Conservation (phyloP, 2,888 invertebrate species). For the Hanleya hanleyi region DNA sequence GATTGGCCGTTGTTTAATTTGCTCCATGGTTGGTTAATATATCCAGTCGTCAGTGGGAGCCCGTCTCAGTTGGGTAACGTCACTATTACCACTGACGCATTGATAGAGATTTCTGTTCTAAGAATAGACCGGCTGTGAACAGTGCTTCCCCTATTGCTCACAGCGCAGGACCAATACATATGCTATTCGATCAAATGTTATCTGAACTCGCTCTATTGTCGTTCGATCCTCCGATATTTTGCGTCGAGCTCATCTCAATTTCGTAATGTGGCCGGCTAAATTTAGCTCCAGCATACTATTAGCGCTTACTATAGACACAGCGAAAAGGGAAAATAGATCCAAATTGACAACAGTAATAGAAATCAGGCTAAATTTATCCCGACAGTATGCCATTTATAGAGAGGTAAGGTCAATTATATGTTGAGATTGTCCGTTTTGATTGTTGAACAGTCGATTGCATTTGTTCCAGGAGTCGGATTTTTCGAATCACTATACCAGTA, state of each 20-base stretch:
- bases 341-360: neutral
- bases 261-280: neutral
- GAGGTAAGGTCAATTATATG: no score
- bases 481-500: no score
- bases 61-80: conserved; percentile 26
- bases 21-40: conserved; percentile 40
- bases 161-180: neutral
- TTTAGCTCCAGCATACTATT: neutral
- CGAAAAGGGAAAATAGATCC: neutral
- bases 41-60: conserved; percentile 27
- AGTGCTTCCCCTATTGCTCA: neutral
- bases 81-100: conserved; percentile 34
- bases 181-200: neutral
- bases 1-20: conserved; percentile 38
- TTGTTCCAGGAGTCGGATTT: no score
- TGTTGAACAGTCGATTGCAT: no score
- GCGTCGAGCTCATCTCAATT: neutral
- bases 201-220: neutral
- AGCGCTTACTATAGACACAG: neutral
- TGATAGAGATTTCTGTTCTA: conserved; percentile 23
- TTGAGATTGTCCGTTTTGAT: no score
- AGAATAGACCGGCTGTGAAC: conserved; percentile 24
- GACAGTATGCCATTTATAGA: no score
- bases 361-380: neutral
- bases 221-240: neutral